Evolutionary conservation across 2,113 vertebrate species (phyloP).

Genomic region (Pteropus alecto): DNA sequence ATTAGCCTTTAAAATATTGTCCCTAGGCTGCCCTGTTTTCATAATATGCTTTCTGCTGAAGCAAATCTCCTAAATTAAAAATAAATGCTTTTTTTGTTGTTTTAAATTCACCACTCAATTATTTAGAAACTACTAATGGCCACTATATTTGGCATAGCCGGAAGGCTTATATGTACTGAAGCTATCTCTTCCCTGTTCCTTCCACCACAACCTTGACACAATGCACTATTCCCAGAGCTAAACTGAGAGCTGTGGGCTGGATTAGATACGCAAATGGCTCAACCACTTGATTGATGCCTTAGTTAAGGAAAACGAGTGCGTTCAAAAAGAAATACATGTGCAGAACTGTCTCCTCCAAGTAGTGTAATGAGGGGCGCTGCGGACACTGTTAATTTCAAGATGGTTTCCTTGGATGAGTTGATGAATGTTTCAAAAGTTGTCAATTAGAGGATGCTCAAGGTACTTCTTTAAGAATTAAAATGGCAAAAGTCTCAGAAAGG

Average conservation of each 20-base stretch:
- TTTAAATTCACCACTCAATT: constrained; percentile 48
- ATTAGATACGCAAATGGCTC: not conserved
- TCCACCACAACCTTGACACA: not conserved
- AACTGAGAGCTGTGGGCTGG: not conserved
- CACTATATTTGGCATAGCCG: not conserved
- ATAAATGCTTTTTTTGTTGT: not conserved
- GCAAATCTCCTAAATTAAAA: constrained; percentile 56
- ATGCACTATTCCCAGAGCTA: not conserved
- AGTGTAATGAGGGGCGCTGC: not conserved
- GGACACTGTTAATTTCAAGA: not conserved
- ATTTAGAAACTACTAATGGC: constrained; percentile 54
- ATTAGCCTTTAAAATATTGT: constrained; percentile 24
- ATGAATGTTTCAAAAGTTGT: not conserved
- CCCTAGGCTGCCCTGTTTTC: not conserved
- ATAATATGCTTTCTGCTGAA: constrained; percentile 21
- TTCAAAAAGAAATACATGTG: not conserved
- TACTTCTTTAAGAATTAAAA: not conserved
- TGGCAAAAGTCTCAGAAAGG: not conserved
- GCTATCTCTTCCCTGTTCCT: not conserved
- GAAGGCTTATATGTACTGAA: not conserved
- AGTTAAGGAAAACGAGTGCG: not conserved
- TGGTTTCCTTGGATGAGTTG: not conserved
- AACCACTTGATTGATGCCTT: not conserved
- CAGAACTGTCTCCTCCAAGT: not conserved
- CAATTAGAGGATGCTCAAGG: not conserved